Conservation (phyloP, 2,113 vertebrate genomes). For the Pseudorasbora parva region DNA sequence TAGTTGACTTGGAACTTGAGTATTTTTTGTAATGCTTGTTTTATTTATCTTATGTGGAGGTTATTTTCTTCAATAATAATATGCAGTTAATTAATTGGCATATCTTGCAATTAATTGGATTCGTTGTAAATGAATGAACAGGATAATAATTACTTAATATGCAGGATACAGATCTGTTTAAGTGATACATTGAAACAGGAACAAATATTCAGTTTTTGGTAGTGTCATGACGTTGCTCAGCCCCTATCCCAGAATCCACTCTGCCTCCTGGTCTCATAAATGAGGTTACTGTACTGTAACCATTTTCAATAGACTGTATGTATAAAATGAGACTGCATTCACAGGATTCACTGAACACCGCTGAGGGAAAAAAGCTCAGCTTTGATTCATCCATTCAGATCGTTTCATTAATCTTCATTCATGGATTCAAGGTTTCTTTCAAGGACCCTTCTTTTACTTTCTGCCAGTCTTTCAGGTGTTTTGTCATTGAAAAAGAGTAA, state of each 20-base stretch:
- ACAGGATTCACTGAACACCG: slow-evolving; percentile 33
- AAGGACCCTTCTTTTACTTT: slow-evolving; percentile 37
- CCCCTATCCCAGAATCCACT: not conserved
- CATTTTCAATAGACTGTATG: slow-evolving; percentile 34
- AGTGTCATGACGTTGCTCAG: not conserved
- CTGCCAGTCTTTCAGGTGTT: slow-evolving; percentile 51
- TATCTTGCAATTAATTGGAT: not conserved
- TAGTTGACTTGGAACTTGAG: not conserved
- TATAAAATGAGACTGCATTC: slow-evolving; percentile 23
- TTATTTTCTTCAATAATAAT: not conserved
- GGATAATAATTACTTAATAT: not conserved
- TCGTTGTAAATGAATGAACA: not conserved
- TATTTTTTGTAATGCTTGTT: not conserved
- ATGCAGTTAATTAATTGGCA: not conserved
- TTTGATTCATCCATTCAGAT: slow-evolving; percentile 48
- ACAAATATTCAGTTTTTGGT: not conserved
- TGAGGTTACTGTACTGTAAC: slow-evolving; percentile 13
- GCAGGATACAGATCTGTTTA: not conserved
- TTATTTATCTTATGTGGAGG: not conserved
- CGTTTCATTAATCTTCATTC: slow-evolving; percentile 57
- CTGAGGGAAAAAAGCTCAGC: slow-evolving; percentile 27
- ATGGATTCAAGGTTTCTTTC: slow-evolving; percentile 49
- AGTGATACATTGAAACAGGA: not conserved
- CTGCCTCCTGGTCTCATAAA: not conserved
- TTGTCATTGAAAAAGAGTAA: slow-evolving; percentile 51